These are phyloP conservation scores for Melopsittacus undulatus DNA, from an alignment of 2,797 vertebrate genomes.

Conservation along the genomic window DNA sequence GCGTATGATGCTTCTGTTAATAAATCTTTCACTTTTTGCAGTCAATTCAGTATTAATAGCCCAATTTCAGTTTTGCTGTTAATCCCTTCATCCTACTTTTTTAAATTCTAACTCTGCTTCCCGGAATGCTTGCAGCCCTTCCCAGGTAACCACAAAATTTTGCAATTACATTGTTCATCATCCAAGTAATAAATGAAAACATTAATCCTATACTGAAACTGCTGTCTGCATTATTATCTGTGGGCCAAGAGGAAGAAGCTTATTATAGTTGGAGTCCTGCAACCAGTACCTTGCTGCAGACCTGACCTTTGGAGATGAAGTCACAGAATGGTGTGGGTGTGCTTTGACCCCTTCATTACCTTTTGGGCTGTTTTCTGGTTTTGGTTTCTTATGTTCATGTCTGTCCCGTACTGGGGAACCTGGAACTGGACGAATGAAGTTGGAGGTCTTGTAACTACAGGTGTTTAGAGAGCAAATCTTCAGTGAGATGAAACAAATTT, in stretches of 20 bases:
- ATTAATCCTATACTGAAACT: background rate
- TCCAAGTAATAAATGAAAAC: background rate
- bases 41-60: background rate
- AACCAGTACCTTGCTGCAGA: background rate
- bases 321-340: rapidly evolving
- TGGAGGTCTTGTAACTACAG: background rate
- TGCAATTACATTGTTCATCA: background rate
- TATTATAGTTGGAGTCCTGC: background rate
- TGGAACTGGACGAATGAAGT: background rate
- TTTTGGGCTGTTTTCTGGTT: background rate
- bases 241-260: background rate
- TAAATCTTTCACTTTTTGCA: background rate
- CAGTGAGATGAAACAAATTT: background rate
- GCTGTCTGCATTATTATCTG: background rate
- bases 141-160: background rate
- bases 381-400: background rate
- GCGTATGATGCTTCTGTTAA: background rate
- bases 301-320: background rate
- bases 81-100: background rate
- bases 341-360: rapidly evolving
- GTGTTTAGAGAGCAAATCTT: background rate
- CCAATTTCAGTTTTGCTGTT: background rate
- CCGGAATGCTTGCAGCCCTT: background rate
- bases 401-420: background rate
- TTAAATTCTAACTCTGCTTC: background rate